Conservation (phyloP, 2,888 invertebrate species). For the Cataglyphis altisquamis region DNA sequence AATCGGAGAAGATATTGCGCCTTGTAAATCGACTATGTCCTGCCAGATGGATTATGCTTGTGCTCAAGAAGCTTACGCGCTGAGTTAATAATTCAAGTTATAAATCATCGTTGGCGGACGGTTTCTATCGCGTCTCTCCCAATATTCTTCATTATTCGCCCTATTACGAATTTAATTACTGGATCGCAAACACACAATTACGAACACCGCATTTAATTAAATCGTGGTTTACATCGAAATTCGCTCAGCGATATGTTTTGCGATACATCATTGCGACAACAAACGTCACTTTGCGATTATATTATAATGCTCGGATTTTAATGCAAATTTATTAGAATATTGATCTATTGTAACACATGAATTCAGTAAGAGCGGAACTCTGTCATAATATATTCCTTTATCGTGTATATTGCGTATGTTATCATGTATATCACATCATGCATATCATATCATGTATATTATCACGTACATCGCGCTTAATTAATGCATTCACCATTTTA, state of each 20-base stretch:
- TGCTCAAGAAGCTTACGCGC: slow-evolving; percentile 72
- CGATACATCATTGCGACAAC: background rate
- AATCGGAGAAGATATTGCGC: slow-evolving; percentile 74
- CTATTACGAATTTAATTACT: slow-evolving; percentile 34
- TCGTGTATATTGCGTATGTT: slow-evolving; percentile 9
- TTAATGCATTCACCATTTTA: slow-evolving; percentile 22
- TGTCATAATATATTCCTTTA: slow-evolving; percentile 19
- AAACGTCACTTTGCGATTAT: background rate
- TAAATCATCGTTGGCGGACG: slow-evolving; percentile 60
- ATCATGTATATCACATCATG: slow-evolving; percentile 2
- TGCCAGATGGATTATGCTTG: slow-evolving; percentile 70
- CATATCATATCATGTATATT: background rate
- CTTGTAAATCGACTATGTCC: slow-evolving; percentile 71
- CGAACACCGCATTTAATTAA: slow-evolving; percentile 3
- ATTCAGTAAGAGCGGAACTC: slow-evolving; percentile 18
- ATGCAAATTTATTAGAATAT: background rate
- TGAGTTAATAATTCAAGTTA: slow-evolving; percentile 74
- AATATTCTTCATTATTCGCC: slow-evolving; percentile 41
- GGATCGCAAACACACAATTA: slow-evolving; percentile 16
- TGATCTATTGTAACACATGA: background rate
- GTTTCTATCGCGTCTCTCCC: slow-evolving; percentile 27
- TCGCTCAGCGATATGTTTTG: background rate
- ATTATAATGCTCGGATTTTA: slow-evolving; percentile 12
- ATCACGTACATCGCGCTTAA: slow-evolving; percentile 15
- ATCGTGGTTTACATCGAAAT: background rate